Evolutionary conservation across 2,113 vertebrate genomes (phyloP).

Genomic region (Ivindomyrus marchei): DNA sequence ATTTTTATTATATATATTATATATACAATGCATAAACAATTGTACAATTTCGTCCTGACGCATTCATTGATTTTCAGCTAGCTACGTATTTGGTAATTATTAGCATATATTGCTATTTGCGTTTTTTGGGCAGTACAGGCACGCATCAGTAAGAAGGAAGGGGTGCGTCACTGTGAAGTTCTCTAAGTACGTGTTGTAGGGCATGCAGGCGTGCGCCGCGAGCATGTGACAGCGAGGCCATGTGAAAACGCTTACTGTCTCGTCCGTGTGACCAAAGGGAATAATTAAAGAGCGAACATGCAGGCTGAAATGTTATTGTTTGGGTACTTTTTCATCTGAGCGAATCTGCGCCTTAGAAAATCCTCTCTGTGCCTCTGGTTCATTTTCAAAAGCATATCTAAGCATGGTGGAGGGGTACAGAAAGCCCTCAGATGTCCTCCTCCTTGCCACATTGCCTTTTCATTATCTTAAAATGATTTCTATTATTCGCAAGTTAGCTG

Average conservation of each 20-base stretch:
- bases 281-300: constrained; percentile 68
- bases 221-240: constrained; percentile 52
- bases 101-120: not conserved
- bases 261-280: constrained; percentile 64
- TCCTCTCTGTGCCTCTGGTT: constrained; percentile 52
- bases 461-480: constrained; percentile 27
- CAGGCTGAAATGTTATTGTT: constrained; percentile 65
- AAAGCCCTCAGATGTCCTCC: constrained; percentile 56
- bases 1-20: constrained; percentile 42
- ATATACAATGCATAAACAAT: not conserved
- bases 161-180: constrained; percentile 60
- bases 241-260: constrained; percentile 57
- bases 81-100: not conserved
- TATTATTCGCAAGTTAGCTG: not conserved
- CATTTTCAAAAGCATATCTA: constrained; percentile 58
- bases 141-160: not conserved
- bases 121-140: not conserved
- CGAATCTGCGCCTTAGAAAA: constrained; percentile 37
- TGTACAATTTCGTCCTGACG: not conserved
- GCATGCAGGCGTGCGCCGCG: constrained; percentile 53
- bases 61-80: not conserved
- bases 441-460: constrained; percentile 58
- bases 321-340: constrained; percentile 58
- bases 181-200: constrained; percentile 51
- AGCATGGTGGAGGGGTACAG: constrained; percentile 54